Percentiles rank a stretch among this genome's conserved stretches.
These are phyloP conservation scores for Stylophora pistillata DNA, from an alignment of 64 coral and sea anemone species.

Conservation along the genomic window DNA sequence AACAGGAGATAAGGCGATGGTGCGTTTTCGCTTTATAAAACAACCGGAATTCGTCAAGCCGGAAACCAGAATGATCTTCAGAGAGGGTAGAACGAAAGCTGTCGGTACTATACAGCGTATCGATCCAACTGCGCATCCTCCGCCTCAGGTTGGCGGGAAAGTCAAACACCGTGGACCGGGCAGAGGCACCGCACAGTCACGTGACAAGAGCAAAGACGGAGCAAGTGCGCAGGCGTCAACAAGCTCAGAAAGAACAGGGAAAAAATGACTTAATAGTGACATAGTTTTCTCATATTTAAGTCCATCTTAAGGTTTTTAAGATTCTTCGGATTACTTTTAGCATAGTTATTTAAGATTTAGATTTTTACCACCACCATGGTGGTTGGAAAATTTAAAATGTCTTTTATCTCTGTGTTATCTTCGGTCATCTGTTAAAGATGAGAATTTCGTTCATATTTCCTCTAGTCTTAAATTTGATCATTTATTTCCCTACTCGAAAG, in stretches of 20 bases:
- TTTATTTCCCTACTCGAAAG: too few relatives aligned
- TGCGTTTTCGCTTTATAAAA: constrained; percentile 95
- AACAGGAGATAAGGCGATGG: constrained; percentile 92
- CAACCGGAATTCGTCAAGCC: constrained; percentile 95
- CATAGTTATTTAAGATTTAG: not conserved
- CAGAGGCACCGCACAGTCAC: constrained; percentile 28
- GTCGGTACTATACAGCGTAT: constrained; percentile 89
- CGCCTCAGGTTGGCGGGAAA: constrained; percentile 73
- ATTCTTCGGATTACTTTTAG: not conserved
- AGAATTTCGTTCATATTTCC: too few relatives aligned
- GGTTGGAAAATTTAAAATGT: too few relatives aligned
- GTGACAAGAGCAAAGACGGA: constrained; percentile 52
- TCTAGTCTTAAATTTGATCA: too few relatives aligned
- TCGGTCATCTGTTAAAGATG: too few relatives aligned
- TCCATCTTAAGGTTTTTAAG: not conserved
- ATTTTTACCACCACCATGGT: not conserved
- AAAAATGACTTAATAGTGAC: constrained; percentile 23
- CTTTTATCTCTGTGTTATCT: too few relatives aligned
- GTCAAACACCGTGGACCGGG: constrained; percentile 86
- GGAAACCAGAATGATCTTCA: constrained; percentile 91
- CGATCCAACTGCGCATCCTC: constrained; percentile 81
- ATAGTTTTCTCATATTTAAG: not conserved
- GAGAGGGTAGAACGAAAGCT: constrained; percentile 98
- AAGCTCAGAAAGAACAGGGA: constrained; percentile 69
- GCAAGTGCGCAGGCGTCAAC: constrained; percentile 52